Percentiles rank a stretch among this genome's conserved stretches.
Evolutionary conservation across 2,888 invertebrate genomes (phyloP).

Genomic region (Polyommatus icarus): DNA sequence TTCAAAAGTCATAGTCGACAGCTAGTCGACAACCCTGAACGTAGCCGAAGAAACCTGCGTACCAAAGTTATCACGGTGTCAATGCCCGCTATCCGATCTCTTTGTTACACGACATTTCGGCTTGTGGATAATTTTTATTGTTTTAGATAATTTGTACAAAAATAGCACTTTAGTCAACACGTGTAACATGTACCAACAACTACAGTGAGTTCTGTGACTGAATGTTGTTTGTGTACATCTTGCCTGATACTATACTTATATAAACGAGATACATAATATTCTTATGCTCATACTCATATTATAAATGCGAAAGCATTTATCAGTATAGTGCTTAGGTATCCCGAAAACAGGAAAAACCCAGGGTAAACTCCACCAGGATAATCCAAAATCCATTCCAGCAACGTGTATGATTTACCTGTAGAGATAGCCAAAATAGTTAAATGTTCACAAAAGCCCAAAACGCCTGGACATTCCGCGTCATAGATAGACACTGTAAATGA

Average conservation of each 20-base stretch:
- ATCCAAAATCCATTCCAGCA: too few species aligned
- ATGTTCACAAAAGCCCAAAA: too few species aligned
- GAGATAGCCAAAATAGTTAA: too few species aligned
- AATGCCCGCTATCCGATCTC: constrained; percentile 44
- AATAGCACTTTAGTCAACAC: neutral
- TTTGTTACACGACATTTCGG: constrained; percentile 14
- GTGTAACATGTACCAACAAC: neutral
- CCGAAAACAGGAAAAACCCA: too few species aligned
- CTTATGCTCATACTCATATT: neutral
- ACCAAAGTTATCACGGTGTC: constrained; percentile 49
- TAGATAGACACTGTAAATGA: too few species aligned
- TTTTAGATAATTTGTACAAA: neutral
- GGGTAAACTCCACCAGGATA: too few species aligned
- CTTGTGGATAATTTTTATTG: constrained; percentile 7
- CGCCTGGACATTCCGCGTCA: too few species aligned
- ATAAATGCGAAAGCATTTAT: neutral
- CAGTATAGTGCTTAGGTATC: neutral
- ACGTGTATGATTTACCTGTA: too few species aligned
- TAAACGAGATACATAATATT: neutral
- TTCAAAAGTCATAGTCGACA: neutral
- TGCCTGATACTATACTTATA: too few species aligned
- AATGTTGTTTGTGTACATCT: too few species aligned
- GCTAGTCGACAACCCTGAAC: neutral
- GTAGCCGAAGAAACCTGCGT: constrained; percentile 8
- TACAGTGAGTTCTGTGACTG: neutral